phyloP scores from a whole-genome alignment of 2,888 invertebrate species.

The Sicus ferrugineus region DNA sequence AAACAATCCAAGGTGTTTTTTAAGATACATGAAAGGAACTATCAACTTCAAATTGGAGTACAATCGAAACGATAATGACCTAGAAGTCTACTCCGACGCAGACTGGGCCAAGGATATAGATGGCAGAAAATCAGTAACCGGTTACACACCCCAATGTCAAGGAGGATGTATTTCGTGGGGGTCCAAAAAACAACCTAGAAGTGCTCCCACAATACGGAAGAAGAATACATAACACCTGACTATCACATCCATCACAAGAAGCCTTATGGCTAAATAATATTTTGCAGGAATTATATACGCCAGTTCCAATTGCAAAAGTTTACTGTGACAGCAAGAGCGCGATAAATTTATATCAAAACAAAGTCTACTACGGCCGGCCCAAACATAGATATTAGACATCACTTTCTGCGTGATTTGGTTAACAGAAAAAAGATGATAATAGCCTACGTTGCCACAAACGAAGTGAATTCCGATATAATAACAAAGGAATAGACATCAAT shows the following conservation, averaged over 20 bases:
- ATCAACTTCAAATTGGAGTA: neutral
- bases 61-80: neutral
- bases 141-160: neutral
- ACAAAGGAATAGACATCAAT: neutral
- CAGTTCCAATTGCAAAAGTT: neutral
- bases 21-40: conserved; percentile 2
- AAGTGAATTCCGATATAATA: neutral
- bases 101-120: conserved; percentile 5
- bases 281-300: neutral
- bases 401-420: neutral
- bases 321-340: neutral
- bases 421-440: neutral
- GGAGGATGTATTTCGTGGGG: conserved; percentile 8
- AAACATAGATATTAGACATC: conserved; percentile 9
- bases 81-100: conserved; percentile 1
- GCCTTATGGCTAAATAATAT: neutral
- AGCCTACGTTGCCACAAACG: neutral
- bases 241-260: neutral
- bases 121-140: neutral
- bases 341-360: neutral
- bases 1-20: neutral
- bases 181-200: conserved; percentile 6
- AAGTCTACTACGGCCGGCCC: neutral
- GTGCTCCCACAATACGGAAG: neutral
- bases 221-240: neutral